Evolutionary conservation across 2,797 vertebrate species (phyloP).

Genomic region (Smutsia temminckii): DNA sequence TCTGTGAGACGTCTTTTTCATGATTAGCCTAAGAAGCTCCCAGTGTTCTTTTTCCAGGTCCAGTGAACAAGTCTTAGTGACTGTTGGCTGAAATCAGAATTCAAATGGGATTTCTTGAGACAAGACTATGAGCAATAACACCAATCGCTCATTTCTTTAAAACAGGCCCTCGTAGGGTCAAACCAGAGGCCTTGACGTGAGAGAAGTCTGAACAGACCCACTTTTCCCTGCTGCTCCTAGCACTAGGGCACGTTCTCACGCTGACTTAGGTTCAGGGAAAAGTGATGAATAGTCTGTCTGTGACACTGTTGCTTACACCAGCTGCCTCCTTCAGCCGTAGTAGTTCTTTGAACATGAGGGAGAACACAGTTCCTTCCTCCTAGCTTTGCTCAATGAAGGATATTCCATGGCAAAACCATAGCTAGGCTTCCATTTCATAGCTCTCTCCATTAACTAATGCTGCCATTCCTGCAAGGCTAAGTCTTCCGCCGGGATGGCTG

Average conservation of each 20-base stretch:
- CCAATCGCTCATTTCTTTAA: background rate
- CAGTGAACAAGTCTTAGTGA: background rate
- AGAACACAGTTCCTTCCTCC: background rate
- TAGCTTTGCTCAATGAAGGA: background rate
- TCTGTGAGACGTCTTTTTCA: background rate
- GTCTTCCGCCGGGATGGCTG: too few species aligned
- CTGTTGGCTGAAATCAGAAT: background rate
- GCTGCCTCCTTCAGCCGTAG: background rate
- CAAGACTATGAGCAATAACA: background rate
- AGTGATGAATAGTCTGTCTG: background rate
- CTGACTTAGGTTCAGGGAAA: background rate
- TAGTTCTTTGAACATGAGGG: background rate
- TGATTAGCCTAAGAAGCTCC: background rate
- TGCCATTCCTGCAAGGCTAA: background rate
- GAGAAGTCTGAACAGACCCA: background rate
- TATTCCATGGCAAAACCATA: background rate
- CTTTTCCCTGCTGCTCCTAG: background rate
- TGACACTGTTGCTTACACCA: background rate
- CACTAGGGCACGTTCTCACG: background rate
- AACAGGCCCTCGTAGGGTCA: background rate
- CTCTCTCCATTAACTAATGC: accelerated
- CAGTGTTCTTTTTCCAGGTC: background rate
- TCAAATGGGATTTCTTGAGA: background rate
- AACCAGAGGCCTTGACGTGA: background rate
- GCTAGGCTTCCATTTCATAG: background rate